Evolutionary conservation across 35 echinoderm and acorn worm genomes (phyloP).

Genomic region (Heliocidaris erythrogramma): DNA sequence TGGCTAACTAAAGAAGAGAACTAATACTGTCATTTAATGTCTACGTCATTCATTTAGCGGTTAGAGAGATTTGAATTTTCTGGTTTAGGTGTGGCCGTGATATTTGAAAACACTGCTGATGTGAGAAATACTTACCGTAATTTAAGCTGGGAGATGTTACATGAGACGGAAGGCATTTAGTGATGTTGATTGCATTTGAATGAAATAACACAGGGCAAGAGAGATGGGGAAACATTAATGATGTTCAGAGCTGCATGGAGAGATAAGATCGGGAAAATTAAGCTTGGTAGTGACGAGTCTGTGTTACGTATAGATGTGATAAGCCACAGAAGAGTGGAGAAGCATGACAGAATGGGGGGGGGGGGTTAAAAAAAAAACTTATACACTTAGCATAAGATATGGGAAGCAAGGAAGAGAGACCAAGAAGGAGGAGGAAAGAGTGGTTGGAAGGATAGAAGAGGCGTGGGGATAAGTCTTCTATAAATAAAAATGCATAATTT

Average conservation of each 20-base stretch:
- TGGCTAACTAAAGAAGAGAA: neutral
- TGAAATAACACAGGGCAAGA: neutral
- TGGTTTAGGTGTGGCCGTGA: neutral
- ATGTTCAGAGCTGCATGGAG: neutral
- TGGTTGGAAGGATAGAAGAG: neutral
- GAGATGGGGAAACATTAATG: neutral
- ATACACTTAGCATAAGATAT: no score
- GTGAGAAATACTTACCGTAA: neutral
- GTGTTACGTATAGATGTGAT: neutral
- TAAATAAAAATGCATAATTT: no score
- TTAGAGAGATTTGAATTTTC: neutral
- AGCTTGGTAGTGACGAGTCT: neutral
- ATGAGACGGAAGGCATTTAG: neutral
- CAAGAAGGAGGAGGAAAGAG: neutral
- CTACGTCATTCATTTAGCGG: neutral
- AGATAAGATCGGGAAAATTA: neutral
- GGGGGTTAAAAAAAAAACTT: neutral
- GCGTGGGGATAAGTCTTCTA: neutral
- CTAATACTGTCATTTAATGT: neutral
- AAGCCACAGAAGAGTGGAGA: neutral
- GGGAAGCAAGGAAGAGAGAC: neutral
- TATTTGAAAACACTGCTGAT: neutral
- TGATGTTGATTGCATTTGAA: slow-evolving; percentile 1
- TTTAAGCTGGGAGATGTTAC: neutral
- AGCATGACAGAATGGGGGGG: neutral